These are phyloP conservation scores for Chitala chitala DNA, from an alignment of 2,113 vertebrate species.

Conservation along the genomic window DNA sequence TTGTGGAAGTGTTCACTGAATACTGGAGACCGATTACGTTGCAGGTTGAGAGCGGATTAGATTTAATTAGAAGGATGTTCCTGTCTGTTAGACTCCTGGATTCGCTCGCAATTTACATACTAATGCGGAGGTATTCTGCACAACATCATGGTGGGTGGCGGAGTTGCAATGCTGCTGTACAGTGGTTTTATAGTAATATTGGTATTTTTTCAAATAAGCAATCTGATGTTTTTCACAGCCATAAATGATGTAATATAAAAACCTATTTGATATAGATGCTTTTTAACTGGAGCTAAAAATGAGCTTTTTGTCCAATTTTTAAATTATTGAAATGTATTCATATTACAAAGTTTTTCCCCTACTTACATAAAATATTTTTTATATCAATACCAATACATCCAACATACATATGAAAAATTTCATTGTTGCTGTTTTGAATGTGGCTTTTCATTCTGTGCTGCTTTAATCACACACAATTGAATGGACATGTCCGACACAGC, in stretches of 20 bases:
- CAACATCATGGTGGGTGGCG: neutral
- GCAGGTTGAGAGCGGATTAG: conserved; percentile 45
- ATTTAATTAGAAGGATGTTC: conserved; percentile 45
- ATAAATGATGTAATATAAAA: neutral
- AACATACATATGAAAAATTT: too few species aligned
- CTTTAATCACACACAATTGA: too few species aligned
- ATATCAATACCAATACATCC: too few species aligned
- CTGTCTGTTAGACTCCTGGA: conserved; percentile 34
- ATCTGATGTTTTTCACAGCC: conserved; percentile 21
- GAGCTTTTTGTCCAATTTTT: neutral
- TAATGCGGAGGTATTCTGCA: conserved; percentile 28
- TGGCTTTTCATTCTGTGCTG: too few species aligned
- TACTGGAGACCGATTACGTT: conserved; percentile 33
- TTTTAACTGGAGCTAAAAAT: neutral
- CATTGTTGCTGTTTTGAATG: too few species aligned
- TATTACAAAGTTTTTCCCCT: too few species aligned
- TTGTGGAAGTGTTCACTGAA: neutral
- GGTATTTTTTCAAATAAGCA: neutral
- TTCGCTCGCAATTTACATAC: conserved; percentile 33
- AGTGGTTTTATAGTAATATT: conserved; percentile 3
- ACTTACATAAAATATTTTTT: too few species aligned
- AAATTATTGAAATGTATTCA: too few species aligned
- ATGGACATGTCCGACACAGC: too few species aligned
- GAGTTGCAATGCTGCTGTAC: conserved; percentile 16
- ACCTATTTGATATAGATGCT: neutral